Conservation (phyloP, 1,140 invertebrate species). For the Drosophila auraria region DNA sequence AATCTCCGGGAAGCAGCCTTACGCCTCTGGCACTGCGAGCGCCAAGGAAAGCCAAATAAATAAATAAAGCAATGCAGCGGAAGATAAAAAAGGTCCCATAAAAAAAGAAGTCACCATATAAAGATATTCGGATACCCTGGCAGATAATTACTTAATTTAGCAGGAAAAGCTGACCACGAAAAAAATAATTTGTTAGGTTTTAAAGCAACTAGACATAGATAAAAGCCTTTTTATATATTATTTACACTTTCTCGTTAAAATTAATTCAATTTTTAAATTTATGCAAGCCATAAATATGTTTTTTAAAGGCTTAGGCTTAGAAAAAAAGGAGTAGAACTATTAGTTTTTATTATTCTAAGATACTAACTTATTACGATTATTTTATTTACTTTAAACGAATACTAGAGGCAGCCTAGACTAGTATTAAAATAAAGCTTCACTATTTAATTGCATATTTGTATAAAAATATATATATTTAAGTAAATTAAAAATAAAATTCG, state of each 20-base stretch:
- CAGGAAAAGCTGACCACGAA: not conserved
- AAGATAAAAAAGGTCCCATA: constrained; percentile 8
- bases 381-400: too few species aligned
- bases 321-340: too few species aligned
- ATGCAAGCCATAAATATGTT: not conserved
- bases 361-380: too few species aligned
- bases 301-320: too few species aligned
- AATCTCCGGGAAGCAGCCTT: constrained; percentile 13
- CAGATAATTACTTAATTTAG: not conserved
- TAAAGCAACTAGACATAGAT: not conserved
- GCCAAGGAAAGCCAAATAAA: constrained; percentile 67
- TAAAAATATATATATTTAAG: not conserved
- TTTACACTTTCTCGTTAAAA: not conserved
- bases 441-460: not conserved
- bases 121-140: constrained; percentile 5
- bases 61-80: constrained; percentile 55
- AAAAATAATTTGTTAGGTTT: not conserved
- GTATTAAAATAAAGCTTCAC: not conserved
- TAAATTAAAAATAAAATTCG: not conserved
- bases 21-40: constrained; percentile 33
- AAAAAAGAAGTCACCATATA: not conserved
- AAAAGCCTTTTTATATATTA: not conserved
- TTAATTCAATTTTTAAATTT: too few species aligned
- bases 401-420: not conserved
- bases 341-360: not conserved